Percentiles rank a stretch among this genome's conserved stretches.
Conservation (phyloP, 2,888 invertebrate species). For the Cataglyphis rosenhaueri region DNA sequence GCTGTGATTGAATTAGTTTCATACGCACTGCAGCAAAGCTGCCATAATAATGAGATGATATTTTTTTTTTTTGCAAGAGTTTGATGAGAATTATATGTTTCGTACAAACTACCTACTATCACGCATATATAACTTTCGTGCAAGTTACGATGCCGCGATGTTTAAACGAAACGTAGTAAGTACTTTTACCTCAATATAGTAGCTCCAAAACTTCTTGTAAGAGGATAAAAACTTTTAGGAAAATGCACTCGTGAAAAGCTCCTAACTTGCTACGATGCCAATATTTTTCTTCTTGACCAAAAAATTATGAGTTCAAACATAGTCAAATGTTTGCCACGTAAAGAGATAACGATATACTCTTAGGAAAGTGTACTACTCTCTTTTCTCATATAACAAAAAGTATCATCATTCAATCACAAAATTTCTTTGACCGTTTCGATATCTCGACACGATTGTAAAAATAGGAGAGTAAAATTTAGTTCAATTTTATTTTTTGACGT, state of each 20-base stretch:
- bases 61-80: neutral
- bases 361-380: neutral
- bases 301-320: neutral
- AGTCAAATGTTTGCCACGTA: neutral
- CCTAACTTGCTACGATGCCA: constrained; percentile 15
- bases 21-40: neutral
- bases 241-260: neutral
- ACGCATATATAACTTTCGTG: constrained; percentile 1
- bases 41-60: neutral
- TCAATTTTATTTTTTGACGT: neutral
- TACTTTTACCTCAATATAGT: constrained; percentile 19
- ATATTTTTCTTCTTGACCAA: constrained; percentile 17
- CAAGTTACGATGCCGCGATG: neutral
- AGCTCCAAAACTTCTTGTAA: constrained; percentile 35
- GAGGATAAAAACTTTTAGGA: constrained; percentile 37
- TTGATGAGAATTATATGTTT: neutral
- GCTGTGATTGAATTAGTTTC: neutral
- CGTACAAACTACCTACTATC: neutral
- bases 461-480: neutral
- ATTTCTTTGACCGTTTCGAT: neutral
- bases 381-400: neutral
- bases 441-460: neutral
- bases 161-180: constrained; percentile 40
- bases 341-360: neutral
- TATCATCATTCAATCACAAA: neutral